phyloP scores from a whole-genome alignment of 2,888 invertebrate genomes.

The Troglohyphantes excavatus region DNA sequence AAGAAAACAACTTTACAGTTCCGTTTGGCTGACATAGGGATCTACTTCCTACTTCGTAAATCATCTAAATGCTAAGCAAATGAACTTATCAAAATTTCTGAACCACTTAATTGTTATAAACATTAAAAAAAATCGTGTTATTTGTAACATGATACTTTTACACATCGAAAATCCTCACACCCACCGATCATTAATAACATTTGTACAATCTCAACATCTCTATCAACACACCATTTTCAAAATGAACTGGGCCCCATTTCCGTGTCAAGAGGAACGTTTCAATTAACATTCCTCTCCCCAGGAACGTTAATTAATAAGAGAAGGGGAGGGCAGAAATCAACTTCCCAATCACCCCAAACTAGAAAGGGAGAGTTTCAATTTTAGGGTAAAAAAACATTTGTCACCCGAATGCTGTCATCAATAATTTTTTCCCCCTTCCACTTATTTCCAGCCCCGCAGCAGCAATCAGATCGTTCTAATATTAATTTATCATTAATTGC shows the following conservation, averaged over 20 bases:
- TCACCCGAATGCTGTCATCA: not conserved
- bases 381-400: slow-evolving; percentile 58
- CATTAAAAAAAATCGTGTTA: no score
- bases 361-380: slow-evolving; percentile 57
- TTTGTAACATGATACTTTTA: no score
- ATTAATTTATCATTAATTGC: slow-evolving; percentile 64
- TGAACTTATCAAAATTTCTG: no score
- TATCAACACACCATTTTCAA: slow-evolving; percentile 37
- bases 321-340: slow-evolving; percentile 11
- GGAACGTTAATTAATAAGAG: slow-evolving; percentile 46
- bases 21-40: no score
- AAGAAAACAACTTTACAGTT: no score
- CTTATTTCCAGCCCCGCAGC: not conserved
- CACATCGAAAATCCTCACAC: no score
- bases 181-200: slow-evolving; percentile 31
- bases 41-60: no score
- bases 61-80: no score
- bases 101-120: no score
- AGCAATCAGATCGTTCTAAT: slow-evolving; percentile 13
- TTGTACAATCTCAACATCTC: slow-evolving; percentile 39
- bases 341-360: not conserved
- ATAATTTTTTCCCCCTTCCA: slow-evolving; percentile 19
- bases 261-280: slow-evolving; percentile 57
- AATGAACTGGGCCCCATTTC: not conserved
- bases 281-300: slow-evolving; percentile 50